These are phyloP conservation scores for Agrochola circellaris DNA, from an alignment of 2,888 invertebrate species.

Conservation along the genomic window DNA sequence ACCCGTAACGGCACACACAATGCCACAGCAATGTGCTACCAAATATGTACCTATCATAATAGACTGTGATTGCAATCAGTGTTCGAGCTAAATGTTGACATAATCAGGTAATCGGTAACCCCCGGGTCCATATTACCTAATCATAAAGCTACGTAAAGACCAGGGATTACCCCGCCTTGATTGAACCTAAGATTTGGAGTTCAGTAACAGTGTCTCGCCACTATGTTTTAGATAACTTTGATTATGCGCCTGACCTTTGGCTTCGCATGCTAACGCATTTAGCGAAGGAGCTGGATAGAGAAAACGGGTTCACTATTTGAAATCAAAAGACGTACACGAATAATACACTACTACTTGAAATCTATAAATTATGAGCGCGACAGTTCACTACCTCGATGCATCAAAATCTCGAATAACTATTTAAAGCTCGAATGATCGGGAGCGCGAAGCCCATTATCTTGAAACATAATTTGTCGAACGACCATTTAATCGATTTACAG, in stretches of 20 bases:
- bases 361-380: no score
- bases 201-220: constrained; percentile 4
- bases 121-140: not conserved
- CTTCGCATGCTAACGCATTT: not conserved
- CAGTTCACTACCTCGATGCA: no score
- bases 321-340: no score
- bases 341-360: no score
- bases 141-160: not conserved
- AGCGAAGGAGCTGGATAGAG: not conserved
- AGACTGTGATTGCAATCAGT: not conserved
- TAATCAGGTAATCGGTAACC: not conserved
- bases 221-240: not conserved
- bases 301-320: no score
- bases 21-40: no score
- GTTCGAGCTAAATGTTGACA: not conserved
- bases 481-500: no score
- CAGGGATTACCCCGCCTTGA: constrained; percentile 28
- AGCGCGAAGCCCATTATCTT: no score
- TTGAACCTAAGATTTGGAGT: constrained; percentile 16
- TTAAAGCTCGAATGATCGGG: no score
- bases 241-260: constrained; percentile 8
- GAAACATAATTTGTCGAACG: no score
- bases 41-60: not conserved
- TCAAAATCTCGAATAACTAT: no score
- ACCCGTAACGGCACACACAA: not conserved